Conservation (phyloP, 2,797 vertebrate genomes). For the Chrysocyon brachyurus region DNA sequence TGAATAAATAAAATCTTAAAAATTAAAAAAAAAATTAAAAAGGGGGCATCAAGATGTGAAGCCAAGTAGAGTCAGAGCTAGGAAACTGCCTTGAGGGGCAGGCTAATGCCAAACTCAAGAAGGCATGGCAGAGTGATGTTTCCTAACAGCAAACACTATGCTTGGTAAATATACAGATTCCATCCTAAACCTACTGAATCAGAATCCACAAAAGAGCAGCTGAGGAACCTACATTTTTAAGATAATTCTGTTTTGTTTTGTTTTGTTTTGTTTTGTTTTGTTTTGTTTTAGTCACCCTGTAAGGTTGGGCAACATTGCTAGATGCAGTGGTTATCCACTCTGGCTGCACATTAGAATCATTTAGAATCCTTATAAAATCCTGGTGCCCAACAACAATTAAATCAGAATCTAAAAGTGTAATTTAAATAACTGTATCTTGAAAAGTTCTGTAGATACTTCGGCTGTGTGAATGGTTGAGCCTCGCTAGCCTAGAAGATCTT, state of each 20-base stretch:
- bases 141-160: background rate
- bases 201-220: background rate
- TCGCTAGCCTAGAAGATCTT: background rate
- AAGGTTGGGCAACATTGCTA: background rate
- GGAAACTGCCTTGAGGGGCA: background rate
- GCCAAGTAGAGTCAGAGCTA: background rate
- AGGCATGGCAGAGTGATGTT: background rate
- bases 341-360: background rate
- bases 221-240: background rate
- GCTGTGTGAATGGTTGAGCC: background rate
- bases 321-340: background rate
- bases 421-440: background rate
- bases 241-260: background rate
- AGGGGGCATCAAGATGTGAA: background rate
- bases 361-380: background rate
- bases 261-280: background rate
- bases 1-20: too few species aligned
- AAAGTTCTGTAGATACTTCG: background rate
- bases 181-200: background rate
- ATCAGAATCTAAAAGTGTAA: background rate
- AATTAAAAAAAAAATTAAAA: background rate
- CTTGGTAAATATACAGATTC: background rate
- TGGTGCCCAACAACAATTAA: background rate
- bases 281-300: background rate
- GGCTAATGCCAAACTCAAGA: background rate